phyloP scores from a whole-genome alignment of 2,797 vertebrate species.

The Todus mexicanus region DNA sequence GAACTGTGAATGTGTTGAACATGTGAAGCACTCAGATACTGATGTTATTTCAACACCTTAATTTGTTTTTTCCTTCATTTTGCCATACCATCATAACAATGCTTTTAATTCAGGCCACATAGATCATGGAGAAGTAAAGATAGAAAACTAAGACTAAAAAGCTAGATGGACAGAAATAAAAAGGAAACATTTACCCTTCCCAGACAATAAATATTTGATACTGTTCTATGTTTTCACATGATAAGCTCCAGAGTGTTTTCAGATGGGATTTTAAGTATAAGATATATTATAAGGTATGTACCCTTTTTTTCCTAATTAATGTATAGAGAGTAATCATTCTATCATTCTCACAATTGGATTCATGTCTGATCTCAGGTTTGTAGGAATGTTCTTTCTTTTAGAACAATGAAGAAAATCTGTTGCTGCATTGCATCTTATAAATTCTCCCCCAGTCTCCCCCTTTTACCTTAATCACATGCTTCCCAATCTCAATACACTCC shows the following conservation, averaged over 20 bases:
- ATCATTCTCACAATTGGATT: background rate
- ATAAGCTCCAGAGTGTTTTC: background rate
- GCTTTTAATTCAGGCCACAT: background rate
- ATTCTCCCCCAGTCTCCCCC: background rate
- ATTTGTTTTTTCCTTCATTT: background rate
- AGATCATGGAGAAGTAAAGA: background rate
- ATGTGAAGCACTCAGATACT: background rate
- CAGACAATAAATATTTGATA: background rate
- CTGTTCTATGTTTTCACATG: background rate
- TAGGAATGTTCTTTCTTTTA: background rate
- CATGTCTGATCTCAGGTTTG: background rate
- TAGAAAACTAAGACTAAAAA: background rate
- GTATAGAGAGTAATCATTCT: too few species aligned
- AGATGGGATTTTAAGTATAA: background rate
- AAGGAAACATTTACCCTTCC: background rate
- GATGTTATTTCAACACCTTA: background rate
- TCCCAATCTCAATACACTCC: background rate
- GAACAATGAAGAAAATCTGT: background rate
- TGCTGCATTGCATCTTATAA: background rate
- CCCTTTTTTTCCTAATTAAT: background rate
- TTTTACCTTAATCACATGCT: background rate
- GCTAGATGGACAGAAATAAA: background rate
- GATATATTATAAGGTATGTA: background rate
- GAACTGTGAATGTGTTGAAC: background rate
- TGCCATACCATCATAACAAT: background rate